phyloP scores from a whole-genome alignment of 2,888 invertebrate genomes.

The Meganola albula region DNA sequence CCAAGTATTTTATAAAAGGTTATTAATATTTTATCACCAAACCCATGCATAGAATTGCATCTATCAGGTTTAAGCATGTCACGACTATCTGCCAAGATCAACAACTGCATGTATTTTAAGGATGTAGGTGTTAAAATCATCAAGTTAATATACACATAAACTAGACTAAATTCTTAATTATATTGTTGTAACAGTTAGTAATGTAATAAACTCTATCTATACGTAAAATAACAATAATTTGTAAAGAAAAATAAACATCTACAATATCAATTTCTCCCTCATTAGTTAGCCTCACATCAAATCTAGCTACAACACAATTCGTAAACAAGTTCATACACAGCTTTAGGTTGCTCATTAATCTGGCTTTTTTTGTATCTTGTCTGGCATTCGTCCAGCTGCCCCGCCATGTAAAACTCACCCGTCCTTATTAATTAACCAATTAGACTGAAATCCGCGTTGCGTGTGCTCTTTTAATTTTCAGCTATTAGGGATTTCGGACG shows the following conservation, averaged over 20 bases:
- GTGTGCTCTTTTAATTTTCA: constrained; percentile 62
- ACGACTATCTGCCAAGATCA: too few relatives aligned
- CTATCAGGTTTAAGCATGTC: too few relatives aligned
- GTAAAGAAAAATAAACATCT: too few relatives aligned
- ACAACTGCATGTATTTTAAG: too few relatives aligned
- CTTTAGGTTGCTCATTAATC: constrained; percentile 40
- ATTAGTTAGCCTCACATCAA: neutral
- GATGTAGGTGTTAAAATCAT: too few relatives aligned
- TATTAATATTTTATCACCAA: too few relatives aligned
- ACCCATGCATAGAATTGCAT: too few relatives aligned
- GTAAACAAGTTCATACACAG: constrained; percentile 19
- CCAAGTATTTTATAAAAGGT: too few relatives aligned
- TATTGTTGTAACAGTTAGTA: too few relatives aligned
- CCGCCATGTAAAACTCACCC: constrained; percentile 53
- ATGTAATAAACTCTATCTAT: too few relatives aligned
- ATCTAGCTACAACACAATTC: constrained; percentile 3
- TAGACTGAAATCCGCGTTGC: constrained; percentile 57
- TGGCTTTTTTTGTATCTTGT: constrained; percentile 52
- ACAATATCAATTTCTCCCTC: neutral
- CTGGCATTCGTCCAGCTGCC: constrained; percentile 59
- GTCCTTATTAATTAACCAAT: constrained; percentile 74
- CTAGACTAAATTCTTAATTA: too few relatives aligned
- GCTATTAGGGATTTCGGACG: constrained; percentile 46
- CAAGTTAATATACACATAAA: constrained; percentile 2
- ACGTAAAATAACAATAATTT: too few relatives aligned